Conservation (phyloP, 1,140 invertebrate species). For the Penaeus vannamei region DNA sequence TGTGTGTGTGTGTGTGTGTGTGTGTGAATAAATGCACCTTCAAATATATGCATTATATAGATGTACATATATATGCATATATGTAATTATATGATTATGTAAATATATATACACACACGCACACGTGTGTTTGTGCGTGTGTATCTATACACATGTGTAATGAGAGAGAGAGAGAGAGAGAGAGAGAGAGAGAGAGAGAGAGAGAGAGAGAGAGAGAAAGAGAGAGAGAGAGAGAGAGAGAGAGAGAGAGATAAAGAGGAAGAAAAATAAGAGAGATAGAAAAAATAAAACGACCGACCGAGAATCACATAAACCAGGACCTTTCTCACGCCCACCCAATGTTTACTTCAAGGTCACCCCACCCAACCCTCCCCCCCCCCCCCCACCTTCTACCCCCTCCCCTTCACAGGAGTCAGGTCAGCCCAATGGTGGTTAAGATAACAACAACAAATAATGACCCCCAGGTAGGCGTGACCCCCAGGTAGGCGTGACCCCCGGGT, state of each 20-base stretch:
- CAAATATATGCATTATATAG: conserved; percentile 20
- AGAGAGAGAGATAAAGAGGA: conserved; percentile 11
- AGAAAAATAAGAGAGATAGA: neutral
- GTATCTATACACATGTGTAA: conserved; percentile 1
- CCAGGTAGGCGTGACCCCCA: too few relatives aligned
- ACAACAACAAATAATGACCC: too few relatives aligned
- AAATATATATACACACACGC: neutral
- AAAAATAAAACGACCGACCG: neutral
- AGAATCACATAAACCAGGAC: neutral
- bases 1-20: conserved; percentile 4
- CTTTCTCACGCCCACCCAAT: too few relatives aligned
- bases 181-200: too few relatives aligned
- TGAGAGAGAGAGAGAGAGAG: neutral
- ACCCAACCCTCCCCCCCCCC: too few relatives aligned
- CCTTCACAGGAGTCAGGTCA: too few relatives aligned
- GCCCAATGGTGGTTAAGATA: too few relatives aligned
- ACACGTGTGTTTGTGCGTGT: neutral
- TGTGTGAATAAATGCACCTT: too few relatives aligned
- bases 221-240: conserved; percentile 22
- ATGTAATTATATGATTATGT: conserved; percentile 2
- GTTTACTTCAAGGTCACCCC: too few relatives aligned
- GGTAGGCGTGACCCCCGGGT: too few relatives aligned
- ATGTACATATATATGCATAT: conserved; percentile 28
- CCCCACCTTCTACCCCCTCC: too few relatives aligned
- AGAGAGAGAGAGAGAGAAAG: neutral